Evolutionary conservation across 1,140 invertebrate genomes (phyloP).

Genomic region (Zaprionus tsacasi): DNA sequence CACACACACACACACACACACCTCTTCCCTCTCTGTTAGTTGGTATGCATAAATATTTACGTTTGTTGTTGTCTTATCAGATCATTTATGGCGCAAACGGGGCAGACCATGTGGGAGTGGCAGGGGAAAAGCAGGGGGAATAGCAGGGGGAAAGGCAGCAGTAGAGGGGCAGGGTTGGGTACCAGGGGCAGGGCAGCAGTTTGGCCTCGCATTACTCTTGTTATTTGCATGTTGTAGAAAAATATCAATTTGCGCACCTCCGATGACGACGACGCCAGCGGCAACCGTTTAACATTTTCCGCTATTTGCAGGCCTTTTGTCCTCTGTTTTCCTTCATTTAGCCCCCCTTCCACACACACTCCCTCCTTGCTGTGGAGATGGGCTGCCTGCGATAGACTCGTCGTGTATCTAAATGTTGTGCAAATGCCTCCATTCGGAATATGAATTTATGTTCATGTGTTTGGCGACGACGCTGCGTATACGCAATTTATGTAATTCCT

Average conservation of each 20-base stretch:
- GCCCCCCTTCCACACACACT: constrained; percentile 23
- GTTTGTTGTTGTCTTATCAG: constrained; percentile 82
- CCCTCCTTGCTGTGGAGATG: constrained; percentile 7
- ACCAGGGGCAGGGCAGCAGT: neutral
- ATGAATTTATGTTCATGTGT: constrained; percentile 79
- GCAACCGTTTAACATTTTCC: constrained; percentile 78
- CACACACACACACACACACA: constrained; percentile 19
- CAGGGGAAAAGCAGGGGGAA: neutral
- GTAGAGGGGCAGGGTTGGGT: neutral
- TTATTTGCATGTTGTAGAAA: constrained; percentile 82
- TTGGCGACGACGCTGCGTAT: constrained; percentile 65
- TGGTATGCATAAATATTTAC: constrained; percentile 81
- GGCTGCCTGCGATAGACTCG: constrained; percentile 40
- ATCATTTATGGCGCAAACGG: constrained; percentile 67
- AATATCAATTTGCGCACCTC: constrained; percentile 82
- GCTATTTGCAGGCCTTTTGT: constrained; percentile 79
- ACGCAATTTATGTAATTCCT: constrained; percentile 81
- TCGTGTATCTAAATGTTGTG: constrained; percentile 76
- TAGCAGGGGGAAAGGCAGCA: neutral
- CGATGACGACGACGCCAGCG: constrained; percentile 43
- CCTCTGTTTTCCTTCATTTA: constrained; percentile 65
- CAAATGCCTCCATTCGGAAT: constrained; percentile 74
- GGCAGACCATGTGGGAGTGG: neutral
- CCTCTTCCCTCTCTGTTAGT: constrained; percentile 46
- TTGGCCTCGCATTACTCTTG: constrained; percentile 67